These are phyloP conservation scores for Bombus ignitus DNA, from an alignment of 1,140 invertebrate genomes.

Conservation along the genomic window DNA sequence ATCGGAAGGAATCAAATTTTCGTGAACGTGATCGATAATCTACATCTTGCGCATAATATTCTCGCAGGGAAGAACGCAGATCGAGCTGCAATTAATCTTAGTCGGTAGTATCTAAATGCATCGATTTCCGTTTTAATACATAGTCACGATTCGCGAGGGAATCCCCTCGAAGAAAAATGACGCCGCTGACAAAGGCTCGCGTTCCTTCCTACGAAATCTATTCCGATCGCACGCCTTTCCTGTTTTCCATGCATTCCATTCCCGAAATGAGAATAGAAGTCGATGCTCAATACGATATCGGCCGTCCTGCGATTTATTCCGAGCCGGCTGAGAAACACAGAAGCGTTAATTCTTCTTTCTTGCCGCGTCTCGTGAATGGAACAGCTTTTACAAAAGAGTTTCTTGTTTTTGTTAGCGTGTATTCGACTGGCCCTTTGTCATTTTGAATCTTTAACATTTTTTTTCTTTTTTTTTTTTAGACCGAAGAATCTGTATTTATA, in stretches of 20 bases:
- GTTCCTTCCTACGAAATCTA: slow-evolving; percentile 12
- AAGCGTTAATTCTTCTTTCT: slow-evolving; percentile 23
- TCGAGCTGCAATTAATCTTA: slow-evolving; percentile 1
- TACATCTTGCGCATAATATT: not conserved
- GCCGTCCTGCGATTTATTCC: not conserved
- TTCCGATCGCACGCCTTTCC: slow-evolving; percentile 29
- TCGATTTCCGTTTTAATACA: slow-evolving; percentile 39
- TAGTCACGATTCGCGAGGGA: not conserved
- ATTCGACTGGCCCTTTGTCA: not conserved
- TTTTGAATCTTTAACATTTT: not conserved
- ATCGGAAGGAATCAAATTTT: not conserved
- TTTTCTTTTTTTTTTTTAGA: not conserved
- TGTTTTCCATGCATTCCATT: slow-evolving; percentile 33
- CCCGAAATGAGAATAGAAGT: slow-evolving; percentile 32
- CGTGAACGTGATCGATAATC: not conserved
- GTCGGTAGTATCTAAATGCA: not conserved
- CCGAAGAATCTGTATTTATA: too few species aligned
- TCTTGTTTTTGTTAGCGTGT: not conserved
- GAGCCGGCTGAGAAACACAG: not conserved
- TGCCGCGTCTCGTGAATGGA: not conserved
- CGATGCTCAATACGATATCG: slow-evolving; percentile 5
- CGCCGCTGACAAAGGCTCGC: slow-evolving; percentile 5
- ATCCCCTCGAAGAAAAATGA: slow-evolving; percentile 14
- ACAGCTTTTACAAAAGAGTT: not conserved
- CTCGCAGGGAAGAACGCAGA: not conserved